Percentiles rank a stretch among this genome's conserved stretches.
phyloP scores from a whole-genome alignment of 2,113 vertebrate species.

The Galbula dea region DNA sequence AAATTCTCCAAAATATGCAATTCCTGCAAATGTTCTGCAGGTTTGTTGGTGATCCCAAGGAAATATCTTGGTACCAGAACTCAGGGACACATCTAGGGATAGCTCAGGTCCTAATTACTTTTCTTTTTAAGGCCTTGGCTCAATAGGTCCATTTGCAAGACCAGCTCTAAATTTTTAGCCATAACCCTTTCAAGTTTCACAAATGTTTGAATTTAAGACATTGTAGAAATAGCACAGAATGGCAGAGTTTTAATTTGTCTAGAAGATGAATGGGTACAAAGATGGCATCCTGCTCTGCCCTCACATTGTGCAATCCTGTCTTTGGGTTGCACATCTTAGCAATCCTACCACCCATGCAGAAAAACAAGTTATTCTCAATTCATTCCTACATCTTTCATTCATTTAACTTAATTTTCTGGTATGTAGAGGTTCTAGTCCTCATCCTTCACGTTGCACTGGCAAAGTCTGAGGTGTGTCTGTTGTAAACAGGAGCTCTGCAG shows the following conservation, averaged over 20 bases:
- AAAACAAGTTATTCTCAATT: not conserved
- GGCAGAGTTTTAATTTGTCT: not conserved
- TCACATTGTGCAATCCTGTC: not conserved
- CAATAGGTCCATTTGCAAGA: not conserved
- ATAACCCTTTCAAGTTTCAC: not conserved
- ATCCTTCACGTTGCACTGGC: not conserved
- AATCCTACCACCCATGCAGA: not conserved
- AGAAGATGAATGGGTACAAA: not conserved
- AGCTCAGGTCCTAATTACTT: not conserved
- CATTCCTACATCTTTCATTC: not conserved
- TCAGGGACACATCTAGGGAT: fast-evolving
- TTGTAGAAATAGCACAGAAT: not conserved
- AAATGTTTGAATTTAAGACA: not conserved
- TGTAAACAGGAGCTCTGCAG: not conserved
- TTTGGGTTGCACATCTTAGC: not conserved
- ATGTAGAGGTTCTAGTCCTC: not conserved
- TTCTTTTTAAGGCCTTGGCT: not conserved
- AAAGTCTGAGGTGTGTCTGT: not conserved
- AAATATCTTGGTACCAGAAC: not conserved
- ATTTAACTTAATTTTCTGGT: not conserved
- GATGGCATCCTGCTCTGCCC: not conserved
- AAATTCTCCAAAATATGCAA: not conserved
- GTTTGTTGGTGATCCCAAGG: not conserved
- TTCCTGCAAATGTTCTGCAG: not conserved
- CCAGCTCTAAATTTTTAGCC: not conserved